phyloP scores from a whole-genome alignment of 2,888 invertebrate genomes.

The Volucella inflata region DNA sequence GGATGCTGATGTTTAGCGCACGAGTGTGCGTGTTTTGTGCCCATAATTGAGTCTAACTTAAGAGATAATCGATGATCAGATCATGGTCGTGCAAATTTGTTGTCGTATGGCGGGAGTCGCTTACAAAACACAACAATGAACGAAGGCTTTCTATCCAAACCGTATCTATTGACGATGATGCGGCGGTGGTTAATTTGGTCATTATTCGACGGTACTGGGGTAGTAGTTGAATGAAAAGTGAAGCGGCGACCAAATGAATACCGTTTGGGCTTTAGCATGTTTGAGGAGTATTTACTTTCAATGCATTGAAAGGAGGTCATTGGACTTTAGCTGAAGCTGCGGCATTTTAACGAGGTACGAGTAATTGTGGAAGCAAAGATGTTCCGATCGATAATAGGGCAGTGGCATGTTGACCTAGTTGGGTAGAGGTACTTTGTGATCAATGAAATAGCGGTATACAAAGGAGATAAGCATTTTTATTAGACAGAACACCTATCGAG shows the following conservation, averaged over 20 bases:
- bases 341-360: not conserved
- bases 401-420: conserved; percentile 30
- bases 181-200: not conserved
- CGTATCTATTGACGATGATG: too few species aligned
- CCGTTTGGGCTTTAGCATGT: conserved; percentile 18
- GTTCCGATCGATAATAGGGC: conserved; percentile 12
- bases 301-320: conserved; percentile 35
- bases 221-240: conserved; percentile 1
- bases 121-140: not conserved
- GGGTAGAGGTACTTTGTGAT: not conserved
- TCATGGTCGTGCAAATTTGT: not conserved
- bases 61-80: not conserved
- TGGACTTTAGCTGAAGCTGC: not conserved
- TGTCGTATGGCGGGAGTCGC: not conserved
- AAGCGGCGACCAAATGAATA: not conserved
- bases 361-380: conserved; percentile 6
- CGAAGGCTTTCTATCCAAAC: too few species aligned
- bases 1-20: conserved; percentile 47
- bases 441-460: too few species aligned
- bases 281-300: not conserved
- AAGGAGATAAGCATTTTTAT: too few species aligned
- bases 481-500: too few species aligned
- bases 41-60: too few species aligned
- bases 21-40: not conserved
- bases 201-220: not conserved